Evolutionary conservation across 2,113 vertebrate species (phyloP).

Genomic region (Boleophthalmus pectinirostris): DNA sequence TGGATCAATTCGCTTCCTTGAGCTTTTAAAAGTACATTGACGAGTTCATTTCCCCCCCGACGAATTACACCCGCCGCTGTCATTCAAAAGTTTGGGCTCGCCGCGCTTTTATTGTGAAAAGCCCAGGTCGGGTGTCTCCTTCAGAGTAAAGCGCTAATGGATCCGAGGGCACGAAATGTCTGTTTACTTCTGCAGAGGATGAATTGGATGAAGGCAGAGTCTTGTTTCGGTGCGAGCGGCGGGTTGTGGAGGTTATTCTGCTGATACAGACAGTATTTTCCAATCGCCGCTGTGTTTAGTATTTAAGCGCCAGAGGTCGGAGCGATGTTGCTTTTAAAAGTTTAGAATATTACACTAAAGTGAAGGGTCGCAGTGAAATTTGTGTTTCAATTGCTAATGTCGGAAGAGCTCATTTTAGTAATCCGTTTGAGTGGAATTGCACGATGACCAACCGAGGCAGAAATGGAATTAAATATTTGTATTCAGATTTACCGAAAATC

Average conservation of each 20-base stretch:
- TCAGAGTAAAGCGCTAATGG: conserved; percentile 2
- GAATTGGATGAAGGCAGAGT: not conserved
- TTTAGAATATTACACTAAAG: not conserved
- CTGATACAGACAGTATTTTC: not conserved
- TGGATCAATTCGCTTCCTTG: not conserved
- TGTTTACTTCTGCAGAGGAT: not conserved
- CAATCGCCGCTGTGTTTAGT: not conserved
- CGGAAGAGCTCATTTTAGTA: not conserved
- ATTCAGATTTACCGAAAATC: too few relatives aligned
- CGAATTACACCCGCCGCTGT: not conserved
- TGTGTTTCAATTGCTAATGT: not conserved
- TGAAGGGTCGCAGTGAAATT: not conserved
- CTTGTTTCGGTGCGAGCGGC: not conserved
- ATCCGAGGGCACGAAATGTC: not conserved
- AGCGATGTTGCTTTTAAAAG: not conserved
- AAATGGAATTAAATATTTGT: not conserved
- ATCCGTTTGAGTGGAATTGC: not conserved
- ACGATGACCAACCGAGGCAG: not conserved
- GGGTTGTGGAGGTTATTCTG: not conserved
- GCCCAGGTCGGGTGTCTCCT: not conserved
- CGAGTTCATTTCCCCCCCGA: not conserved
- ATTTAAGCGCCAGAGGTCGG: not conserved
- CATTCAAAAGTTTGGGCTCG: not conserved
- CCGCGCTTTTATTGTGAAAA: not conserved
- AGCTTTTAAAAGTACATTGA: conserved; percentile 2